Percentiles rank a stretch among this genome's conserved stretches.
These are phyloP conservation scores for Heliconius eleuchia DNA, from an alignment of 1,140 invertebrate genomes.

Conservation along the genomic window DNA sequence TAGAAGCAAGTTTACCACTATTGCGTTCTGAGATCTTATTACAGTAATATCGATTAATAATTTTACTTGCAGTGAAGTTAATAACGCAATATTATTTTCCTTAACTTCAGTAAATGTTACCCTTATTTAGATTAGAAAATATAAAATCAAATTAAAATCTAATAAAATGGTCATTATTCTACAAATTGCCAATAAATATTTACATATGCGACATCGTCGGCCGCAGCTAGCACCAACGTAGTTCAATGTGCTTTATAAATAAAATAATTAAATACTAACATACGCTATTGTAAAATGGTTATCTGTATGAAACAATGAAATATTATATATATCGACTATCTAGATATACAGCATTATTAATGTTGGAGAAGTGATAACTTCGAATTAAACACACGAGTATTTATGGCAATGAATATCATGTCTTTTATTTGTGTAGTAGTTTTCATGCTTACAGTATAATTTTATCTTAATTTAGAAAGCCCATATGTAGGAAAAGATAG, in stretches of 20 bases:
- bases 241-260: conserved; percentile 11
- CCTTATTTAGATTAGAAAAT: too few species aligned
- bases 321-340: neutral
- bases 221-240: neutral
- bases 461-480: neutral
- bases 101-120: neutral
- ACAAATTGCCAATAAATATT: neutral
- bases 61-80: neutral
- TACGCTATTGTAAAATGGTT: neutral
- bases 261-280: conserved; percentile 9
- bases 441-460: neutral
- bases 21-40: neutral
- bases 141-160: neutral
- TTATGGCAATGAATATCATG: neutral
- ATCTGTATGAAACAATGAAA: neutral
- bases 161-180: neutral
- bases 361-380: neutral
- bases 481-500: neutral
- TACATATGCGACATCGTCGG: neutral
- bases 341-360: neutral
- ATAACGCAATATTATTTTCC: neutral
- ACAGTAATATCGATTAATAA: neutral
- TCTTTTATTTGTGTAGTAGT: neutral
- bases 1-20: neutral
- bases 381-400: neutral